These are phyloP conservation scores for Porites australiensis DNA, from an alignment of 64 coral and sea anemone genomes.

Conservation along the genomic window DNA sequence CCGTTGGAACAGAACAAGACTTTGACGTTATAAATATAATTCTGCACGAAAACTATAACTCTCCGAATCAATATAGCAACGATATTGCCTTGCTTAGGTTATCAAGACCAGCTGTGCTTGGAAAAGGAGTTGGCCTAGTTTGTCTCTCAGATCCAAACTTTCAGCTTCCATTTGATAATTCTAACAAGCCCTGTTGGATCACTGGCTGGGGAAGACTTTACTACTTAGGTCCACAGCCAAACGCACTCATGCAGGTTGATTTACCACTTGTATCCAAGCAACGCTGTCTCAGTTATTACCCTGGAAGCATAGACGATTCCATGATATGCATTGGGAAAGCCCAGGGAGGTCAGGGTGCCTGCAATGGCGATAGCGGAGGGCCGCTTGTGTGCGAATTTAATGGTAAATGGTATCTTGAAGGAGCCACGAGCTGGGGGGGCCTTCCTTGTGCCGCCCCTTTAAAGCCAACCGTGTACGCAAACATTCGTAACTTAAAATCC, in stretches of 20 bases:
- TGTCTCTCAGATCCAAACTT: background rate
- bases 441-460: background rate
- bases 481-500: constrained; percentile 15
- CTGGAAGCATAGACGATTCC: background rate
- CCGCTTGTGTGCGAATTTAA: constrained; percentile 63
- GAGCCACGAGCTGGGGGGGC: constrained; percentile 44
- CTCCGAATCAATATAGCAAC: background rate
- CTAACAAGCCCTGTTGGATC: constrained; percentile 36
- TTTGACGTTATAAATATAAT: constrained; percentile 5
- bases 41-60: background rate
- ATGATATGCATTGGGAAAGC: constrained; percentile 22
- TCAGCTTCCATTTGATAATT: constrained; percentile 15
- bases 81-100: constrained; percentile 20
- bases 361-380: constrained; percentile 58
- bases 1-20: background rate
- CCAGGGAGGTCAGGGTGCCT: constrained; percentile 1
- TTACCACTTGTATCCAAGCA: constrained; percentile 58
- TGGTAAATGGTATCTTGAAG: constrained; percentile 53
- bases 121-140: constrained; percentile 30
- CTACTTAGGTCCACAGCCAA: constrained; percentile 29
- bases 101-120: background rate
- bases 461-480: constrained; percentile 39
- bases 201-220: constrained; percentile 70
- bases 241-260: constrained; percentile 61
- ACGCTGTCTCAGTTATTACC: constrained; percentile 18